Evolutionary conservation across 2,888 invertebrate genomes (phyloP), one percentile per base, ranked within the genome.

Genomic region (Marronus borbonicus): DNA sequence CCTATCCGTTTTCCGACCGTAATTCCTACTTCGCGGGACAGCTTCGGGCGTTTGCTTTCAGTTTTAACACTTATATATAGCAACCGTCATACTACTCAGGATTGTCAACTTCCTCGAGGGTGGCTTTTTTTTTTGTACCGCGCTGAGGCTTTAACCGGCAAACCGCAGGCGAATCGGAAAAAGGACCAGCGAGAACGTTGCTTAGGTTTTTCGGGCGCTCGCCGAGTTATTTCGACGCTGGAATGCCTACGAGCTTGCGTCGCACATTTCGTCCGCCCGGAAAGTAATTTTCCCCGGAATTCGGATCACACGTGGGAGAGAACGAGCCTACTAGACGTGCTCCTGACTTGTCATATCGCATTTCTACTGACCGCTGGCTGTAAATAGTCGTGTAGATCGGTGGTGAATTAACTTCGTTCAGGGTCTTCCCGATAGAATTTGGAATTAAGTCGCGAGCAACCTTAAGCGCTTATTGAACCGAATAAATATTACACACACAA

Each of bases 31-130:
- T 20, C 12, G 7, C 44, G 44, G n/a, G 20, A 0, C 55, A n/a
- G 17, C 55, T 8, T 55, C 55, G 55, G 8, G 55, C 55, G 55
- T 20, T 55, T 20, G 55, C 55, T 55, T 55, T 55, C 55, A 55
- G 55, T 55, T 55, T 55, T 20, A 55, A 55, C 55, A 55, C 55
- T 55, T 55, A 55, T 20, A 17, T 55, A 55, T 55, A 3, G 44
- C 44, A 44, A 12, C 44, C 55, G 55, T 17, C 55, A n/a, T n/a
- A 55, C 20, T 44, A 44, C 55, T 20, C 55, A 7, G 17, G 55
- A 55, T 55, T 55, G 55, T 55, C 20, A 55, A 20, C 55, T 17
- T n/a, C n/a, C 17, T 14, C 7, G 20, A 55, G 55, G 55, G 55
- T 55, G 8, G 55, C 20, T 55, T 55, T 55, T 55, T 55, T 55